Base-by-base conservation (phyloP, 2,888 invertebrate genomes). In the Pseudanteris insignis region DNA sequence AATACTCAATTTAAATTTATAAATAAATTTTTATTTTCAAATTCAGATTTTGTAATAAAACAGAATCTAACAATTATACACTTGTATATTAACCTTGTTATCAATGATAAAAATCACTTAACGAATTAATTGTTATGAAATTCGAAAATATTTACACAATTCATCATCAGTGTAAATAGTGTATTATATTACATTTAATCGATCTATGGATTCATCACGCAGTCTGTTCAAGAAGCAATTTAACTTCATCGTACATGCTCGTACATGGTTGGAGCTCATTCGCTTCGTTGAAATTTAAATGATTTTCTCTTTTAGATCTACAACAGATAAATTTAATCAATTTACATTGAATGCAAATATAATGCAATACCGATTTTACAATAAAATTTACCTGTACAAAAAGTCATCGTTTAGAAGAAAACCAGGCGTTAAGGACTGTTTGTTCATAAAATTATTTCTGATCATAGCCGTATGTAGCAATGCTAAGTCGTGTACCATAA, bases 221-320 rank as follows among this genome's bases (percentile, higher is more conserved):
- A 28, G 68, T 67, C 72, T 84, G 83, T 78, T 84, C 77, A 21
- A 86, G 75, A 44, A 86, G 71, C 32, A 83, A 78, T 63, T 84
- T 82, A 1, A 84, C 86, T 64, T 85, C 83, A 65, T 84, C 83
- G 68, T 84, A 85, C 38, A 86, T 76, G 30, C 70, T 71, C 37
- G 78, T 75, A 57, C 83, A 81, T 1, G 84, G 81, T 65, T 72
- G 72, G 37, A 74, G 65, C 58, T 67, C 70, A 58, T 67, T 79
- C 53, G 66, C 66, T 46, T 72, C 77, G 68, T 74, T 75, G 5
- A 64, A 58, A 14, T 83, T 75, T 18, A 72, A 67, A 15, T 78
- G 72, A 43, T 75, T 65, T 69, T 63, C 69, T 68, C 69, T 72
- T 64, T 40, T 54, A 9, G 36, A 30, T 11, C 80, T 76, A 40